A percentile compares a stretch with the other conserved stretches of the same genome.
These are phyloP conservation scores for Schrankia costaestrigalis DNA, from an alignment of 2,888 invertebrate species.

Conservation along the genomic window DNA sequence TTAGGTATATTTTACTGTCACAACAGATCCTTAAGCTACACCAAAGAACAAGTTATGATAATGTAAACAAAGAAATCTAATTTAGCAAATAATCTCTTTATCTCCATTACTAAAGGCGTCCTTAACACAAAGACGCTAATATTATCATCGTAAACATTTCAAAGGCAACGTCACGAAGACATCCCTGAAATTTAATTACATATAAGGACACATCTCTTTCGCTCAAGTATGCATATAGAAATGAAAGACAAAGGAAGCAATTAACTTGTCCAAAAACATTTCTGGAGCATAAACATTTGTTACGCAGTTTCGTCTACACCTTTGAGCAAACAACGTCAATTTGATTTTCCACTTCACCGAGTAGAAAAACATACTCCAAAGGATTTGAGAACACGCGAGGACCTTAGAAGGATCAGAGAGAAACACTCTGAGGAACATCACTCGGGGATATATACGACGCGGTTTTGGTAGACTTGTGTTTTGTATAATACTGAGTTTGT, in stretches of 20 bases:
- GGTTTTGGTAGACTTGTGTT: no score
- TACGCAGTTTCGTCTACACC: conserved; percentile 36
- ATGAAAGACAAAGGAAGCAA: conserved; percentile 45
- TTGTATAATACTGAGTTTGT: conserved; percentile 13
- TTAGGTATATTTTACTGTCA: no score
- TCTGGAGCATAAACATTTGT: conserved; percentile 38
- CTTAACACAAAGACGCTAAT: conserved; percentile 4
- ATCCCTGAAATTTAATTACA: conserved; percentile 26
- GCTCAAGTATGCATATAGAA: conserved; percentile 30
- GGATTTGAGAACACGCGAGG: conserved; percentile 34
- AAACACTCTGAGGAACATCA: conserved; percentile 16
- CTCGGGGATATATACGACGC: conserved; percentile 1
- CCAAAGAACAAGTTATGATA: no score
- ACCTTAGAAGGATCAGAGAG: conserved; percentile 35
- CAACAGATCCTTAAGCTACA: no score
- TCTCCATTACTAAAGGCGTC: no score
- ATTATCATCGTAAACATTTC: conserved; percentile 16
- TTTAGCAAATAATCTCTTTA: not conserved
- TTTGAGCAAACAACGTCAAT: conserved; percentile 51
- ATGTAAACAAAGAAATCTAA: no score
- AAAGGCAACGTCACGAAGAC: conserved; percentile 13
- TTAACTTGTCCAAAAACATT: conserved; percentile 47
- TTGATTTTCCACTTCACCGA: conserved; percentile 58
- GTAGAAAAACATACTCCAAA: conserved; percentile 53
- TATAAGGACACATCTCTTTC: conserved; percentile 22